Evolutionary conservation across 1,140 invertebrate species (phyloP).

Genomic region (Atta texana): DNA sequence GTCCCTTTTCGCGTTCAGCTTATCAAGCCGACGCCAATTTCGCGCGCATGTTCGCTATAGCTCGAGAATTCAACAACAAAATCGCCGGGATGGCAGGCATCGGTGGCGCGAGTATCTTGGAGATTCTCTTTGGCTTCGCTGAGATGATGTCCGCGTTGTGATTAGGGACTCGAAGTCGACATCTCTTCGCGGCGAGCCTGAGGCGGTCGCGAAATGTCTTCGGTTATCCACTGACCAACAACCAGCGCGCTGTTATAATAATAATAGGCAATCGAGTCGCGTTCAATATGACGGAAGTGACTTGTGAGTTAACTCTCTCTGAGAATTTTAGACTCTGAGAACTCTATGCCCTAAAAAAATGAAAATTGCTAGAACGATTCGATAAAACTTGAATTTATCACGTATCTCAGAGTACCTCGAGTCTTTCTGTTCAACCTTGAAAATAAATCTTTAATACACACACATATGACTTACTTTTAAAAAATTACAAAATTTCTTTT

Average conservation of each 20-base stretch:
- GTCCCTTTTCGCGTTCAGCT: conserved; percentile 46
- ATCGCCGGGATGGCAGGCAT: conserved; percentile 20
- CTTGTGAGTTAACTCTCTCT: neutral
- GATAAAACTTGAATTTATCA: neutral
- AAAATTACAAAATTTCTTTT: neutral
- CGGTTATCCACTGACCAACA: conserved; percentile 33
- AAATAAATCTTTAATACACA: neutral
- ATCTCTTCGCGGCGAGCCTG: conserved; percentile 10
- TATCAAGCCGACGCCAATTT: conserved; percentile 48
- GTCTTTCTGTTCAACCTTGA: neutral
- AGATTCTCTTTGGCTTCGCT: conserved; percentile 6
- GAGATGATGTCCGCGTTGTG: conserved; percentile 43
- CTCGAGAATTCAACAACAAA: neutral
- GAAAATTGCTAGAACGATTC: conserved; percentile 12
- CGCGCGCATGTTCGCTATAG: neutral
- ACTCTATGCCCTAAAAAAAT: neutral
- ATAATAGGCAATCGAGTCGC: conserved; percentile 50
- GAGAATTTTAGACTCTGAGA: conserved; percentile 13
- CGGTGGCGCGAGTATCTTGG: conserved; percentile 38
- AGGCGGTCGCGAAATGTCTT: conserved; percentile 38
- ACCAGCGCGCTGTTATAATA: conserved; percentile 52
- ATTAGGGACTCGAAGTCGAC: conserved; percentile 43
- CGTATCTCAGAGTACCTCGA: neutral
- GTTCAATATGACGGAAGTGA: conserved; percentile 48
- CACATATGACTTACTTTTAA: no score